These are phyloP conservation scores for Carapus acus DNA, from an alignment of 2,797 vertebrate genomes.

Conservation along the genomic window DNA sequence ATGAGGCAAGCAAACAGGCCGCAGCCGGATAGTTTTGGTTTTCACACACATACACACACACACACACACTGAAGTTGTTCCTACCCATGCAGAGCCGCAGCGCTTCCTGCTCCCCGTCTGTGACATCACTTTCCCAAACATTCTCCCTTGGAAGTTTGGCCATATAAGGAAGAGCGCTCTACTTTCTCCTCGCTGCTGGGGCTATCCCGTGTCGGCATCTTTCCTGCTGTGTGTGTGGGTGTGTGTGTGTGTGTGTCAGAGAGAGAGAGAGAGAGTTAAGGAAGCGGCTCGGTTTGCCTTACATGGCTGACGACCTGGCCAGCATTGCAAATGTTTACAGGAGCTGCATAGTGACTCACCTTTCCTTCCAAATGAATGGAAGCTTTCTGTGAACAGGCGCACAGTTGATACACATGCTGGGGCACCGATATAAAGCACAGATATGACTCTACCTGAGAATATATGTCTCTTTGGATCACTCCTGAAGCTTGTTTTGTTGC, in stretches of 20 bases:
- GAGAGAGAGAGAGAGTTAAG: conserved; percentile 12
- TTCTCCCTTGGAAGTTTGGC: conserved; percentile 71
- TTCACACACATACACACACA: conserved; percentile 1
- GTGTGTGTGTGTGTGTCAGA: conserved; percentile 1
- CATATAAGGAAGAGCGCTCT: conserved; percentile 69
- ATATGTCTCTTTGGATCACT: no score
- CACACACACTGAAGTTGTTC: neutral
- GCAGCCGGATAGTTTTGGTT: conserved; percentile 26
- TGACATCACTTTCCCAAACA: conserved; percentile 71
- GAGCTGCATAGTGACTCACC: conserved; percentile 45
- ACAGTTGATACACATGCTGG: neutral
- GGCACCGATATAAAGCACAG: no score
- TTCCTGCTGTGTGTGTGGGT: conserved; percentile 27
- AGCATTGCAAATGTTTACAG: conserved; percentile 37
- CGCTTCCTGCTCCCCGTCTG: conserved; percentile 29
- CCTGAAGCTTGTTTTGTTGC: no score
- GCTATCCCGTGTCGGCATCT: conserved; percentile 49
- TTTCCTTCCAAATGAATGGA: conserved; percentile 42
- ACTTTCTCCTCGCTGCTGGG: conserved; percentile 56
- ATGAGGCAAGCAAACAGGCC: conserved; percentile 10
- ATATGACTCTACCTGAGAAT: no score
- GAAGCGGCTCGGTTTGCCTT: conserved; percentile 61
- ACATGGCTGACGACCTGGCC: conserved; percentile 67
- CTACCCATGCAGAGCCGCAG: neutral
- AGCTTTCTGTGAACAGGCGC: neutral